Conservation (phyloP, 2,113 vertebrate genomes). For the Centropristis striata region DNA sequence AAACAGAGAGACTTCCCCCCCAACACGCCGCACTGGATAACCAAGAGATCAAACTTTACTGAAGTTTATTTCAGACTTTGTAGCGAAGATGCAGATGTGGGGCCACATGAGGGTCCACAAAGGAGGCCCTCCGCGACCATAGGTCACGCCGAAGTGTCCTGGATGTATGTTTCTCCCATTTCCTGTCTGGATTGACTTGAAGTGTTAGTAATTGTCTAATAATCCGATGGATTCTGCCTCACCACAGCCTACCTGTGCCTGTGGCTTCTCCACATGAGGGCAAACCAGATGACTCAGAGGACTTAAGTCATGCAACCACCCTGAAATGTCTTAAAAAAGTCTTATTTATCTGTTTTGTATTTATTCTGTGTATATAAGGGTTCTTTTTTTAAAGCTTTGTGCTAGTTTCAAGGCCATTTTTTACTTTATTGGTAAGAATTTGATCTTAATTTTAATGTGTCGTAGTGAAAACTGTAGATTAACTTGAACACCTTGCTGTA, state of each 20-base stretch:
- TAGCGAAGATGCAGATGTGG: slow-evolving; percentile 70
- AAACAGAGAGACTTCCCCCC: slow-evolving; percentile 11
- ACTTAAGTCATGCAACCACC: slow-evolving; percentile 74
- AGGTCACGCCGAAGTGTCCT: slow-evolving; percentile 69
- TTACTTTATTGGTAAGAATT: slow-evolving; percentile 12
- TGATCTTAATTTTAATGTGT: slow-evolving; percentile 55
- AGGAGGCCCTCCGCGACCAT: slow-evolving; percentile 67
- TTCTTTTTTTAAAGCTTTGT: not conserved
- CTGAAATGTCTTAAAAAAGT: slow-evolving; percentile 75
- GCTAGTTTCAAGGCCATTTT: slow-evolving; percentile 39
- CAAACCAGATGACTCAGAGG: slow-evolving; percentile 60
- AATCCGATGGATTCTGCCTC: slow-evolving; percentile 66
- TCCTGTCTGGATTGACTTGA: slow-evolving; percentile 57
- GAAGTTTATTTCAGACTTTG: slow-evolving; percentile 1
- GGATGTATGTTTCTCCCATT: slow-evolving; percentile 40
- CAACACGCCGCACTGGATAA: slow-evolving; percentile 38
- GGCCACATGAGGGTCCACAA: slow-evolving; percentile 72
- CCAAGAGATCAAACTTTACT: not conserved
- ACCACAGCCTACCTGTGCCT: slow-evolving; percentile 55
- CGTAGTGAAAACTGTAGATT: slow-evolving; percentile 62
- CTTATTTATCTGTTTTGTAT: slow-evolving; percentile 83
- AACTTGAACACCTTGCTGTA: slow-evolving; percentile 55
- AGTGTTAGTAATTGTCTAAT: slow-evolving; percentile 13
- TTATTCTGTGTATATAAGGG: slow-evolving; percentile 78
- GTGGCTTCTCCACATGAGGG: slow-evolving; percentile 64